Evolutionary conservation across 2,797 vertebrate species (phyloP).

Genomic region (Cynodonichthys magdalenae): DNA sequence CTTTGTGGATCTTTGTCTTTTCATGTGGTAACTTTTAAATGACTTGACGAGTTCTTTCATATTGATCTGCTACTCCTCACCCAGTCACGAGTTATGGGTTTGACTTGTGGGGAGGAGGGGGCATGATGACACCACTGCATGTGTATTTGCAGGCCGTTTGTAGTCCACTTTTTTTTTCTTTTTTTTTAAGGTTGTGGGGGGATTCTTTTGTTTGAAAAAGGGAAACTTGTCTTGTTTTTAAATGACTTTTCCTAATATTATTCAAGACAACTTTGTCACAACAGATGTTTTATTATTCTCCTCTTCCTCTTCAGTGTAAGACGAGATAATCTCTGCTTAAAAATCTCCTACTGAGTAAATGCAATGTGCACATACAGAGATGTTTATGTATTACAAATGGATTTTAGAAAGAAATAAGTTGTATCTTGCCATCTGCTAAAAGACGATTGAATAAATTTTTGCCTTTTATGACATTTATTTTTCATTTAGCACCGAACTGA

Average conservation of each 20-base stretch:
- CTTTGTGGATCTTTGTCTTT: slow-evolving; percentile 55
- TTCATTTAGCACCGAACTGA: not conserved
- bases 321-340: slow-evolving; percentile 57
- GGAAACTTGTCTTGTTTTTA: slow-evolving; percentile 64
- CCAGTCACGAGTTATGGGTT: slow-evolving; percentile 15
- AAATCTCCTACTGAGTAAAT: slow-evolving; percentile 74
- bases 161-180: slow-evolving; percentile 19
- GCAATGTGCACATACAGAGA: slow-evolving; percentile 78
- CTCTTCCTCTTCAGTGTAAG: slow-evolving; percentile 50
- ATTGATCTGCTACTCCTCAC: slow-evolving; percentile 51
- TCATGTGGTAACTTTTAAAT: slow-evolving; percentile 60
- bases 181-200: slow-evolving; percentile 65
- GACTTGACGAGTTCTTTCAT: slow-evolving; percentile 42
- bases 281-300: slow-evolving; percentile 55
- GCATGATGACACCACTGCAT: slow-evolving; percentile 60
- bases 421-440: slow-evolving; percentile 73
- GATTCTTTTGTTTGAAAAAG: slow-evolving; percentile 43
- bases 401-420: slow-evolving; percentile 72
- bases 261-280: slow-evolving; percentile 48
- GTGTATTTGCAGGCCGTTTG: slow-evolving; percentile 62
- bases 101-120: not conserved
- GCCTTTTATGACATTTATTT: slow-evolving; percentile 67
- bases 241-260: slow-evolving; percentile 76
- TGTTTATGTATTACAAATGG: slow-evolving; percentile 76
- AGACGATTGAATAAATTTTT: slow-evolving; percentile 80